Base-by-base conservation (phyloP, 2,113 vertebrate species). In the Meles meles region DNA sequence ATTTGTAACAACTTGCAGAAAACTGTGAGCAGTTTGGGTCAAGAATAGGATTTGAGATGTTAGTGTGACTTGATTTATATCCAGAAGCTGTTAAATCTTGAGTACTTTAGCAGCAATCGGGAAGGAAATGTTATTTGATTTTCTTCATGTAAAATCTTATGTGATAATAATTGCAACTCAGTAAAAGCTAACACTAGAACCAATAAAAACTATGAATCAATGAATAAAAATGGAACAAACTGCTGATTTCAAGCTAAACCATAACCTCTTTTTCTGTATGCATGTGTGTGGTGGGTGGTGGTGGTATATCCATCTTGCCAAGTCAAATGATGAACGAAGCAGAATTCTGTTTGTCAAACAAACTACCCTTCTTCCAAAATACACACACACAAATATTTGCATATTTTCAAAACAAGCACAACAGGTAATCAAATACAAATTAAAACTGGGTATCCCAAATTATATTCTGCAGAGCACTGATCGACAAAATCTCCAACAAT, bases 61-160 rank as follows among this genome's bases (percentile, higher is more conserved):
- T 76, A 29, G 3, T 52, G 20, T 71, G 23, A 13, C 47, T 88
- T 90, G 63, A 96, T 94, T 89, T 76, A 76, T 13, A 92, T 76
- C 42, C 57, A 88, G 74, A 94, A 74, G 10, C 44, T 94, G 29
- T 98, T 71, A 94, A 63, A 44, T 88, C 34, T 79, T 61, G 55
- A 88, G 82, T 95, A 11, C 29, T 82, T 91, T 12, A 72, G 18
- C 29, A 93, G 52, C 39, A 79, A 79, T 93, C 57, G 7, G 12
- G 47, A 89, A 83, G 18, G 11, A 44, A 67, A 90, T 47, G 11
- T 44, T 83, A 67, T 92, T 87, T 65, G 17, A 84, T 63, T 82
- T 94, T 82, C 25, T 59, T 20, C 59, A 81, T 77, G 61, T 72
- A 95, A 89, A 94, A 86, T 80, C 34, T 65, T 37, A 42, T 18